Evolutionary conservation across 1,140 invertebrate species (phyloP).

Genomic region (Gerris buenoi): DNA sequence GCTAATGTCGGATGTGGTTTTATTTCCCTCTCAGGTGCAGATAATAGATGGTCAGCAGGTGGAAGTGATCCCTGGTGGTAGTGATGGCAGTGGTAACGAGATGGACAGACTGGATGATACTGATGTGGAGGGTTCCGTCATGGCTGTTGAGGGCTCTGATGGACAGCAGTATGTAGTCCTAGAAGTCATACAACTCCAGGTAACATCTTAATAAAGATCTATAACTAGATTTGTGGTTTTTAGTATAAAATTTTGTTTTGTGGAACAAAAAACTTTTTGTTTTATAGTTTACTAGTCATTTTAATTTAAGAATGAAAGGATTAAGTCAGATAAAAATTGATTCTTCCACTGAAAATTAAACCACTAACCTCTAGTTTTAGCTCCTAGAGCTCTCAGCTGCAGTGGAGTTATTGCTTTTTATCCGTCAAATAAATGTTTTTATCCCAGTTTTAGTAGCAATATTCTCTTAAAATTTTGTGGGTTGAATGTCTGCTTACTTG

Average conservation of each 20-base stretch:
- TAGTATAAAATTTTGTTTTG: background rate
- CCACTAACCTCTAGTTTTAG: too few relatives aligned
- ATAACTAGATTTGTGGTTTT: slow-evolving; percentile 24
- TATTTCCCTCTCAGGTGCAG: slow-evolving; percentile 39
- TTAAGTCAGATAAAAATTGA: background rate
- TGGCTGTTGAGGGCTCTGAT: slow-evolving; percentile 54
- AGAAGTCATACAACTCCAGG: slow-evolving; percentile 66
- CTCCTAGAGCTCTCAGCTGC: too few relatives aligned
- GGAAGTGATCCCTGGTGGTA: slow-evolving; percentile 37
- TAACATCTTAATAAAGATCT: slow-evolving; percentile 34
- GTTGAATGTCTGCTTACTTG: too few relatives aligned
- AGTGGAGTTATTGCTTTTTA: too few relatives aligned
- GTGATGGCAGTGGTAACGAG: slow-evolving; percentile 39
- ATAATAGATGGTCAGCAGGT: slow-evolving; percentile 42
- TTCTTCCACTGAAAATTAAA: too few relatives aligned
- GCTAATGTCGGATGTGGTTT: too few relatives aligned
- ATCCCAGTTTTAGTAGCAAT: too few relatives aligned
- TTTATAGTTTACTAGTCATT: background rate
- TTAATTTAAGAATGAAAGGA: background rate
- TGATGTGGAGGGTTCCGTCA: slow-evolving; percentile 36
- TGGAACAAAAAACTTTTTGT: background rate
- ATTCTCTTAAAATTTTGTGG: too few relatives aligned
- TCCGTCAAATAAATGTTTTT: too few relatives aligned
- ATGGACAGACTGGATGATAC: slow-evolving; percentile 25
- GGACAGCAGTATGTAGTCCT: slow-evolving; percentile 74